phyloP scores from a whole-genome alignment of 2,113 vertebrate species.

The Fregetta grallaria region DNA sequence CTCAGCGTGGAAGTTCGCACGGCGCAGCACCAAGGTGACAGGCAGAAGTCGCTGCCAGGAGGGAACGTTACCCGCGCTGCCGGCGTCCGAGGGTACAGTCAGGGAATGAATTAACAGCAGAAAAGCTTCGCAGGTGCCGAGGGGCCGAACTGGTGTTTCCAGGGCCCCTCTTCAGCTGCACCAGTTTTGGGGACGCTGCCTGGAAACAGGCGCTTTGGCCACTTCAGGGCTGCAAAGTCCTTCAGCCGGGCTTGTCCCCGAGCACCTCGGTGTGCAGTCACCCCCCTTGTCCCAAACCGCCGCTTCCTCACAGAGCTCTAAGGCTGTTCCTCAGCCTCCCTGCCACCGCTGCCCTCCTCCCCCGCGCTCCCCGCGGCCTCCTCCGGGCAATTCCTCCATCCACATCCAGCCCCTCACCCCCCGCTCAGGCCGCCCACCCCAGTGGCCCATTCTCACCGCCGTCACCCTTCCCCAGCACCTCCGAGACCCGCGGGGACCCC shows the following conservation, averaged over 20 bases:
- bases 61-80: accelerated
- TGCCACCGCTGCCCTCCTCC: too few species aligned
- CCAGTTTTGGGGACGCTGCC: too few species aligned
- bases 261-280: accelerated
- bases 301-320: neutral
- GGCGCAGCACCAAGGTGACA: neutral
- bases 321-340: neutral
- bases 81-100: accelerated
- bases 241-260: accelerated
- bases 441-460: too few species aligned
- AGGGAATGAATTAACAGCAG: neutral
- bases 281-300: accelerated
- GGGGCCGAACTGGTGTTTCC: too few species aligned
- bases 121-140: too few species aligned
- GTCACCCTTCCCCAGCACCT: neutral
- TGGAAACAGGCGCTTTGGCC: neutral
- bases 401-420: neutral
- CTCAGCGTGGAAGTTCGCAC: accelerated
- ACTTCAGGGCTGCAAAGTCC: too few species aligned
- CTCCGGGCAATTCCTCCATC: neutral
- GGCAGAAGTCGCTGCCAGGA: neutral
- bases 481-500: neutral
- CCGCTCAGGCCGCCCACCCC: neutral
- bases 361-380: neutral
- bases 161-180: neutral